phyloP scores from a whole-genome alignment of 2,797 vertebrate genomes.

The Falco peregrinus region DNA sequence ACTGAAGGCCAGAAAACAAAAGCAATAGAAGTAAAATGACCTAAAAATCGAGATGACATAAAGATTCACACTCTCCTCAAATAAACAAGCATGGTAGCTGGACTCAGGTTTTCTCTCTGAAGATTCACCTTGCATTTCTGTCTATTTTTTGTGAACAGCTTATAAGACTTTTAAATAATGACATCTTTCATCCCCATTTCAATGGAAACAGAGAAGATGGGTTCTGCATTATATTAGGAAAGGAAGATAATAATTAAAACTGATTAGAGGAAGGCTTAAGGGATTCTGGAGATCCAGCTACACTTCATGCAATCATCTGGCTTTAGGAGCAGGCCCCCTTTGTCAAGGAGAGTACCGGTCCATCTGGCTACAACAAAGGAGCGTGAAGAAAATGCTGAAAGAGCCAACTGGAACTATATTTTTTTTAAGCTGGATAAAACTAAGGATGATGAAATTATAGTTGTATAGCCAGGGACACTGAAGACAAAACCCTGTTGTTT shows the following conservation, averaged over 20 bases:
- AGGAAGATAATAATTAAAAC: neutral
- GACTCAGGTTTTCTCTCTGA: neutral
- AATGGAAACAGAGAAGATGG: neutral
- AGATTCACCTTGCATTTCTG: neutral
- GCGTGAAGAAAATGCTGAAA: neutral
- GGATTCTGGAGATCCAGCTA: neutral
- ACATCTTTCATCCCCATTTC: neutral
- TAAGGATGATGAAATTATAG: neutral
- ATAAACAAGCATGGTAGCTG: neutral
- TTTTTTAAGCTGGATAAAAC: neutral
- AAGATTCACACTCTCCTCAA: neutral
- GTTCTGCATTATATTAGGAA: neutral
- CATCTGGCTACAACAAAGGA: neutral
- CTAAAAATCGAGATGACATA: neutral
- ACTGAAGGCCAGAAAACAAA: neutral
- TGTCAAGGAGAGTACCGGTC: neutral
- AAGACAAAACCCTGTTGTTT: neutral
- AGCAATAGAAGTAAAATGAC: neutral
- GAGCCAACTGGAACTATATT: neutral
- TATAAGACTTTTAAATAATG: neutral
- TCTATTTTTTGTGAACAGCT: neutral
- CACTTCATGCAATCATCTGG: neutral
- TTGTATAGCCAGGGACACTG: neutral
- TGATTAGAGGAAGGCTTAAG: neutral
- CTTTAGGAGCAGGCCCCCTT: neutral